These are phyloP conservation scores for Hiodon alosoides DNA, from an alignment of 2,113 vertebrate species.

Conservation along the genomic window DNA sequence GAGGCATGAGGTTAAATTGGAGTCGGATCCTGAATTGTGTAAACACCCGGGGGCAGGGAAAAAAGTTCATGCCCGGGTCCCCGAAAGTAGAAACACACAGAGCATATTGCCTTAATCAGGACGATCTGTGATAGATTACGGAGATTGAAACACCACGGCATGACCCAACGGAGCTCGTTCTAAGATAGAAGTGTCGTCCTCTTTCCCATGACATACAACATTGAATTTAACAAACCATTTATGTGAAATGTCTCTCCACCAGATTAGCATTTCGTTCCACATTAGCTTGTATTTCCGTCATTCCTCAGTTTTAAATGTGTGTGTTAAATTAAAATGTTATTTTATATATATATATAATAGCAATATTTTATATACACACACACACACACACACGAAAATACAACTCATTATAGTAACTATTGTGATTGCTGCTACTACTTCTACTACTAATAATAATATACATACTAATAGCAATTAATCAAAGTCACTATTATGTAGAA, in stretches of 20 bases:
- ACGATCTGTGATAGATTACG: conserved; percentile 57
- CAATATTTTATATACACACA: not conserved
- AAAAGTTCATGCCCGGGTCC: conserved; percentile 79
- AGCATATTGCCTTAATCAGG: conserved; percentile 61
- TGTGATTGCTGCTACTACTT: no score
- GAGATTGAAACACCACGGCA: conserved; percentile 52
- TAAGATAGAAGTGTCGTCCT: conserved; percentile 40
- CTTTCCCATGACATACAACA: no score
- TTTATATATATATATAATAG: not conserved
- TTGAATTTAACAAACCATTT: not conserved
- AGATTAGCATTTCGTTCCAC: not conserved
- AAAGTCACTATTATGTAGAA: no score
- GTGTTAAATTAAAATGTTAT: not conserved
- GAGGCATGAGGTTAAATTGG: conserved; percentile 52
- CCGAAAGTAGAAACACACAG: conserved; percentile 61
- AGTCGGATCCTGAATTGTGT: conserved; percentile 59
- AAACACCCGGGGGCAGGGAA: conserved; percentile 70
- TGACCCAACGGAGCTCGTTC: conserved; percentile 51
- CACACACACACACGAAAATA: no score
- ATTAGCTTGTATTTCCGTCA: conserved; percentile 14
- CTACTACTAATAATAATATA: no score
- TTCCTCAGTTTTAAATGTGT: not conserved
- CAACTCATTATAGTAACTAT: no score
- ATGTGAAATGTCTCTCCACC: not conserved
- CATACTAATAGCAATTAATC: no score